Conservation (phyloP, 2,113 vertebrate genomes). For the Amazona vittata region DNA sequence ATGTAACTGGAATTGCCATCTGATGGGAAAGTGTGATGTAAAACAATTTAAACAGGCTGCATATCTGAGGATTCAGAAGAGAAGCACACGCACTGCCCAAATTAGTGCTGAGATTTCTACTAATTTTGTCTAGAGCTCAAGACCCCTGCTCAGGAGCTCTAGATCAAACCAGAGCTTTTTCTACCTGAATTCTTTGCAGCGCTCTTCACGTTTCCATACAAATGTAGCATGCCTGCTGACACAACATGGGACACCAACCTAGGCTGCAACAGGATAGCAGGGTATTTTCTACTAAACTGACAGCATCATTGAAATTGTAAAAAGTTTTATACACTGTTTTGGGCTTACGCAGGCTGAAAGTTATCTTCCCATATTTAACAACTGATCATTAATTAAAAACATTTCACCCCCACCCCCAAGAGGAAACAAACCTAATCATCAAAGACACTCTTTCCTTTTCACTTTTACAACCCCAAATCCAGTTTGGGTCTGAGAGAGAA, state of each 20-base stretch:
- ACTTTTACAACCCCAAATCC: neutral
- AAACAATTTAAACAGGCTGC: neutral
- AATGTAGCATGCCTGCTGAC: fast-evolving
- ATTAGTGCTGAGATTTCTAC: neutral
- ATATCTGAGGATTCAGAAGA: neutral
- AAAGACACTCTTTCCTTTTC: neutral
- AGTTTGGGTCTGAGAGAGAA: neutral
- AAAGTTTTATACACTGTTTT: neutral
- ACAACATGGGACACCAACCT: neutral
- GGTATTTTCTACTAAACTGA: neutral
- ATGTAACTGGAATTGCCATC: neutral
- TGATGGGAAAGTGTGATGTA: neutral
- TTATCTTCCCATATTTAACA: neutral
- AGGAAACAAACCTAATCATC: neutral
- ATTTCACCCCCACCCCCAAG: neutral
- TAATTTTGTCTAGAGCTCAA: neutral
- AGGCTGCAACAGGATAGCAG: neutral
- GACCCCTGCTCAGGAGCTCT: neutral
- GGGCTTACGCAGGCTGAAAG: neutral
- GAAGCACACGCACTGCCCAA: neutral
- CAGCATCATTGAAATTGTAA: neutral
- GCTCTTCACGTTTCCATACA: neutral
- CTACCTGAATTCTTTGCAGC: neutral
- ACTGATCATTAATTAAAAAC: neutral
- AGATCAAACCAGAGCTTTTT: neutral